Base-by-base conservation (phyloP, 2,797 vertebrate species). In the Gymnoscopelus microlampas region DNA sequence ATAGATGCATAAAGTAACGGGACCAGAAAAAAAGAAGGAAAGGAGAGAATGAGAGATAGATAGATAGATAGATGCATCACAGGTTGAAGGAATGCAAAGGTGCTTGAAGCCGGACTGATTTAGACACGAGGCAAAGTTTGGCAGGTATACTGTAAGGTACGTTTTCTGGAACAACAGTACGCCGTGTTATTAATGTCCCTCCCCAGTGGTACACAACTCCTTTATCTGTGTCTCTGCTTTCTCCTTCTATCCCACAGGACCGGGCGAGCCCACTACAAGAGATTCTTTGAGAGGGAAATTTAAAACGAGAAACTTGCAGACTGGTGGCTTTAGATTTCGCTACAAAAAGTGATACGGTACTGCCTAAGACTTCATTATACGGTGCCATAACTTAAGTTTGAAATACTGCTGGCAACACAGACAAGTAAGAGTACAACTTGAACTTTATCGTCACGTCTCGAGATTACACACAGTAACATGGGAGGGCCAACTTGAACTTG, bases 71-170 rank as follows among this genome's bases (percentile, higher is more conserved):
- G 64, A 63, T 44, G 54, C 56, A 44, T 62, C 19, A 69, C 11
- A 66, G 50, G 32, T 2, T 5, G 3, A n/a, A 48, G 59, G 51
- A 58, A 58, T 60, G 14, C 68, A n/a, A 24, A 24, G 64, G 3
- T 15, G 13, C 49, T 65, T 29, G 53, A 66, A 39, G 60, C 51
- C 51, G 68, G 69, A 14, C 48, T 50, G 48, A 50, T 50, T 50
- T 11, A 50, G 48, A 50, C 48, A n/a, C 12, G n/a, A 13, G 14
- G n/a, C 50, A 51, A 13, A n/a, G 50, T 51, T 44, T 51, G 50
- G 50, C 50, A 51, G 50, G 13, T n/a, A n/a, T n/a, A n/a, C n/a
- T n/a, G n/a, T 51, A 15, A 5, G n/a, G 13, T 3, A 51, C 3
- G 3, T 44, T 44, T 44, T 44, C 39, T 44, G 39, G 8, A 29